Evolutionary conservation across 2,113 vertebrate genomes (phyloP).

Genomic region (Cervus canadensis): DNA sequence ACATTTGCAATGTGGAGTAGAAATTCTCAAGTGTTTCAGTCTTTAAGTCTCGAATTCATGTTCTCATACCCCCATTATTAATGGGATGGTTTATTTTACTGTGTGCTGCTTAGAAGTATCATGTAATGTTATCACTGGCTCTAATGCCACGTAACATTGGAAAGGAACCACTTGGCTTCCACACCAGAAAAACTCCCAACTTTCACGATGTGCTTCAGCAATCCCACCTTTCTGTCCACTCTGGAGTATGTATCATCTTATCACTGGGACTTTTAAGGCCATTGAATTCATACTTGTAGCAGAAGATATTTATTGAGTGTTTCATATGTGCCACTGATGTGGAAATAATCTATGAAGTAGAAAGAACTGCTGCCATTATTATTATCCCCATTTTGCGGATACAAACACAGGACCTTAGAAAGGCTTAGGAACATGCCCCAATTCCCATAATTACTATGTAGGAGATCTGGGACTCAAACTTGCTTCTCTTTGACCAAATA

Average conservation of each 20-base stretch:
- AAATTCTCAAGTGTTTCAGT: neutral
- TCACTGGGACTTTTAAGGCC: neutral
- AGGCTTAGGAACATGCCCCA: neutral
- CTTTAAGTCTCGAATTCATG: neutral
- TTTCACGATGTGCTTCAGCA: neutral
- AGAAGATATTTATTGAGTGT: neutral
- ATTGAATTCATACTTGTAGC: neutral
- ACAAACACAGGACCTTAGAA: neutral
- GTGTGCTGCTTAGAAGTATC: neutral
- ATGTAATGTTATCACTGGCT: neutral
- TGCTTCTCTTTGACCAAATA: neutral
- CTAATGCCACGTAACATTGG: neutral
- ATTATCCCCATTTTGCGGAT: neutral
- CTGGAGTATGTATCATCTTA: neutral
- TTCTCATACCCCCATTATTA: neutral
- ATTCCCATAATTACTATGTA: neutral
- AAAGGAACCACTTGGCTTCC: neutral
- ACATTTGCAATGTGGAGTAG: neutral
- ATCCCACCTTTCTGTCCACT: neutral
- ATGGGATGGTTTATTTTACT: neutral
- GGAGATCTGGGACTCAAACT: neutral
- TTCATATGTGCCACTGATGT: neutral
- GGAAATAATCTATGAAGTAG: neutral
- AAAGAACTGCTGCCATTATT: neutral
- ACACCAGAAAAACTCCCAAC: neutral